Evolutionary conservation across 1,140 invertebrate genomes (phyloP), one percentile per base, ranked within the genome.

Genomic region (Sitodiplosis mosellana): DNA sequence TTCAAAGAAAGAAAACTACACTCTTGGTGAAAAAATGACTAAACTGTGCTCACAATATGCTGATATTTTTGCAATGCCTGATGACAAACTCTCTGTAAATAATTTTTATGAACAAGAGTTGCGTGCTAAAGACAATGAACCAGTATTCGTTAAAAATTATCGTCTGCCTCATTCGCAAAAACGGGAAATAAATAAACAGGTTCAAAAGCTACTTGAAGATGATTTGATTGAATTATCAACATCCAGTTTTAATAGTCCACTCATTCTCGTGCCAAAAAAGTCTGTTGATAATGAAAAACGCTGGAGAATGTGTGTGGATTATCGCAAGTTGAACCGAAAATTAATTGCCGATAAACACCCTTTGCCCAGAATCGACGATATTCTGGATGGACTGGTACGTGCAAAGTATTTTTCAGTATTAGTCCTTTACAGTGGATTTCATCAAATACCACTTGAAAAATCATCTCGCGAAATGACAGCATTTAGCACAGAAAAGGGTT

Each of bases 311-410:
- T 15, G 33, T 12, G 36, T 49, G 12, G 51, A 49, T 47, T 49
- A 27, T 42, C 8, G 51, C 1, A 2, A 37, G 1, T 12, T 49
- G 2, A 52, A 52, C 43, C 41, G 46, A 20, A 43, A 42, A 15
- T 41, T 42, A 34, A 19, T 33, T 3, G 33, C 42, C 1, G 64
- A 70, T 49, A 42, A 50, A 14, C 71, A 56, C 53, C 69, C 67
- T 6, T 48, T 72, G 6, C 68, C 68, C 4, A 45, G 57, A 5
- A 66, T 68, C 11, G 59, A 66, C 19, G 55, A 62, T 20, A 53
- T 51, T 14, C 50, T 70, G n/a, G 54, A 64, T 46, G 45, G 44
- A 2, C 33, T 69, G 18, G 50, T 46, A 1, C 54, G 54, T 1
- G 45, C 55, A 7, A 53, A 53, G 22, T 61, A 51, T 40, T 66